Conservation (phyloP, 2,113 vertebrate species). For the Calonectris borealis region DNA sequence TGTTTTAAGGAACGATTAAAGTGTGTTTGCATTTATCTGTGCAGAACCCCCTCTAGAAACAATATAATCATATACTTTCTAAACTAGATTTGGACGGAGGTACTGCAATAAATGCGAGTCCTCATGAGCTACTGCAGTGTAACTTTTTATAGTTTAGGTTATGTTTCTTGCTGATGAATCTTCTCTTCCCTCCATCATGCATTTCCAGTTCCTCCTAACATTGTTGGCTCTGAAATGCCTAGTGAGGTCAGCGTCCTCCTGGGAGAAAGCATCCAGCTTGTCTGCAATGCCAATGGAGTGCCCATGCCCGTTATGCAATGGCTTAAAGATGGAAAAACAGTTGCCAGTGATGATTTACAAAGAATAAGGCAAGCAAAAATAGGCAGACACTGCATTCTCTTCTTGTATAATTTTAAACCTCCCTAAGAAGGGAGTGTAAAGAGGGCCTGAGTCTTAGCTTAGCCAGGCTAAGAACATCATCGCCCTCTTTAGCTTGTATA, state of each 20-base stretch:
- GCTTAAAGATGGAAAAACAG: slow-evolving; percentile 87
- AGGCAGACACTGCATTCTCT: not conserved
- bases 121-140: not conserved
- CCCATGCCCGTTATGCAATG: slow-evolving; percentile 85
- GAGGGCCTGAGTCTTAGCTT: not conserved
- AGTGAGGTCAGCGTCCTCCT: slow-evolving; percentile 83
- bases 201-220: slow-evolving; percentile 86
- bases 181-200: not conserved
- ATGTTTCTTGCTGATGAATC: not conserved
- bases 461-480: not conserved
- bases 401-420: not conserved
- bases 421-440: not conserved
- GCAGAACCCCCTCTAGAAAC: not conserved
- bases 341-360: slow-evolving; percentile 58
- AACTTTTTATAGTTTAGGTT: not conserved
- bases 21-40: not conserved
- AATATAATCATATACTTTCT: not conserved
- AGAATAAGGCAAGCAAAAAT: slow-evolving; percentile 77
- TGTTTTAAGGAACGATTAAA: not conserved
- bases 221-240: slow-evolving; percentile 87
- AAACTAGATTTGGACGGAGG: not conserved
- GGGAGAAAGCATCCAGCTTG: slow-evolving; percentile 84
- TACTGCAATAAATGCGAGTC: not conserved
- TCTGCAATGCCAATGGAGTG: slow-evolving; percentile 82
- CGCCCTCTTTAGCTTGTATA: not conserved